Evolutionary conservation across 1,140 invertebrate species (phyloP).

Genomic region (Hesperophylax magnus): DNA sequence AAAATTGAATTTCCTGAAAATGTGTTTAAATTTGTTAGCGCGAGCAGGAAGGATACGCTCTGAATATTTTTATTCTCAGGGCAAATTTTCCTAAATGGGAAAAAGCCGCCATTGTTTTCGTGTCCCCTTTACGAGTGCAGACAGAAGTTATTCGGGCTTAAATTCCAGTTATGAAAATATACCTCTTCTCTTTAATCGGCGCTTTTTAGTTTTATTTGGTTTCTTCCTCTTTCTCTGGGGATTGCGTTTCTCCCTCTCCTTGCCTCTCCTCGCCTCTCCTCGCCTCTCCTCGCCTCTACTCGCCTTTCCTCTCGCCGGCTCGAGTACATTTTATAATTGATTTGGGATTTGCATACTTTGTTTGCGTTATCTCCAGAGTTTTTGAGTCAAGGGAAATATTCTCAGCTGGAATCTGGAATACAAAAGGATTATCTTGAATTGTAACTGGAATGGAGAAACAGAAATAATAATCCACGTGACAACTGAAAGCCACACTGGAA

Average conservation of each 20-base stretch:
- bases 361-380: slow-evolving; percentile 51
- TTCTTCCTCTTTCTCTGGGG: neutral
- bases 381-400: slow-evolving; percentile 40
- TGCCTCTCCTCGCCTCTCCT: neutral
- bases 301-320: neutral
- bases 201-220: slow-evolving; percentile 29
- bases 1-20: too few relatives aligned
- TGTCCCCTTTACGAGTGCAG: neutral
- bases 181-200: slow-evolving; percentile 31
- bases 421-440: slow-evolving; percentile 31
- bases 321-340: slow-evolving; percentile 56
- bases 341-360: slow-evolving; percentile 57
- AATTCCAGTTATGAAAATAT: slow-evolving; percentile 51
- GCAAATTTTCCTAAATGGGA: slow-evolving; percentile 2
- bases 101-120: slow-evolving; percentile 4
- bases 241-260: neutral
- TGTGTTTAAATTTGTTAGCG: too few relatives aligned
- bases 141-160: slow-evolving; percentile 37
- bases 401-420: slow-evolving; percentile 20
- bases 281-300: too few relatives aligned
- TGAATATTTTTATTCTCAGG: too few relatives aligned
- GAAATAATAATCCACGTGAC: slow-evolving; percentile 33
- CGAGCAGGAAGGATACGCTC: too few relatives aligned
- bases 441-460: neutral
- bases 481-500: slow-evolving; percentile 26